Conservation (phyloP, 2,113 vertebrate species). For the Morphnarchus princeps region DNA sequence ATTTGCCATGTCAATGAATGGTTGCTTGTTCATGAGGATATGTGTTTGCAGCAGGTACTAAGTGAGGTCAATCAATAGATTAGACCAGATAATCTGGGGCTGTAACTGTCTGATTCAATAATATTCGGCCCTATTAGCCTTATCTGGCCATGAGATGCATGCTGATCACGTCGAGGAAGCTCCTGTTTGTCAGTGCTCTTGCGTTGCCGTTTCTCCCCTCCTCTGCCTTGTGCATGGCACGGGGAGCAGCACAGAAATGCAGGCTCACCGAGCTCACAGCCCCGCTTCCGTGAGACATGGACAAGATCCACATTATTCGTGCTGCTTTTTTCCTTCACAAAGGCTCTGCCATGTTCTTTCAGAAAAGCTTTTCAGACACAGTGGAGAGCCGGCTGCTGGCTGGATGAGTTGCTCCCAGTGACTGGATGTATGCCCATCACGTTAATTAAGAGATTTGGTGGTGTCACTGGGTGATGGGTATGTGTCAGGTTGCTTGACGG, state of each 20-base stretch:
- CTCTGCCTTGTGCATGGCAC: neutral
- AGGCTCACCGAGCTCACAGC: neutral
- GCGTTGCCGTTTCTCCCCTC: neutral
- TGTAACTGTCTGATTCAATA: neutral
- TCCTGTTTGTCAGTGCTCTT: neutral
- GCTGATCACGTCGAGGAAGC: neutral
- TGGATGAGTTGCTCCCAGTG: fast-evolving
- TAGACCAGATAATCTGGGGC: neutral
- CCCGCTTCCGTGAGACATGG: neutral
- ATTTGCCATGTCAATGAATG: neutral
- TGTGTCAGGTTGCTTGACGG: neutral
- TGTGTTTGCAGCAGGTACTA: neutral
- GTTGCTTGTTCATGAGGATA: neutral
- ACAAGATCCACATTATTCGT: neutral
- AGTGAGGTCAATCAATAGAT: neutral
- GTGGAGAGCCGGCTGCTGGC: neutral
- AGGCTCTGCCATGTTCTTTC: neutral
- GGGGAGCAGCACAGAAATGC: neutral
- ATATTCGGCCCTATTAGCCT: neutral
- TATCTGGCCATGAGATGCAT: neutral
- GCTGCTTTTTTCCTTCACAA: neutral
- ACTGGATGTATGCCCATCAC: neutral
- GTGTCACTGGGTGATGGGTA: neutral
- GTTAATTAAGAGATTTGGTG: neutral
- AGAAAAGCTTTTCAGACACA: neutral